These are phyloP conservation scores for Watsonalla binaria DNA, from an alignment of 2,888 invertebrate species.

Conservation along the genomic window DNA sequence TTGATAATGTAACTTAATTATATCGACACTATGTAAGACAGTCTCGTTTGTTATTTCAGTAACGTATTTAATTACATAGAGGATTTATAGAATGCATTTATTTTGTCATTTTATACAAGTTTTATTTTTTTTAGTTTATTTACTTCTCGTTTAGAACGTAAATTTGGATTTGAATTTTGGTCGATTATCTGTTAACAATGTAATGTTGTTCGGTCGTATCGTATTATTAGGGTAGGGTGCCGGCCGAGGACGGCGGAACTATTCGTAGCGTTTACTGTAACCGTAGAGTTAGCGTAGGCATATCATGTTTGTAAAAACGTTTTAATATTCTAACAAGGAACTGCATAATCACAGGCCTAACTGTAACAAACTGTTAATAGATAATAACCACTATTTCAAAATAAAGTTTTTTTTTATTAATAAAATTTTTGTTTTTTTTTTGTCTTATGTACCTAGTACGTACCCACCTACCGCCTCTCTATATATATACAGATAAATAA, in stretches of 20 bases:
- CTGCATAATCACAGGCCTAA: conserved; percentile 71
- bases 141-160: conserved; percentile 64
- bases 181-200: conserved; percentile 75
- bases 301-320: conserved; percentile 70
- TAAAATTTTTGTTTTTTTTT: conserved; percentile 19
- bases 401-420: conserved; percentile 70
- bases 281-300: conserved; percentile 57
- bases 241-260: conserved; percentile 15
- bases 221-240: conserved; percentile 23
- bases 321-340: conserved; percentile 58
- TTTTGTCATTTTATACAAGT: conserved; percentile 69
- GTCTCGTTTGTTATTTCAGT: conserved; percentile 71
- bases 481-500: too few relatives aligned
- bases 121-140: conserved; percentile 65
- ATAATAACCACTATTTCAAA: conserved; percentile 77
- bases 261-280: conserved; percentile 15
- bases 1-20: conserved; percentile 49
- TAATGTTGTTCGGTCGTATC: conserved; percentile 23
- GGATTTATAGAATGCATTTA: conserved; percentile 76
- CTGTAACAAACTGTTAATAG: conserved; percentile 73
- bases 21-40: conserved; percentile 56
- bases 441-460: neutral
- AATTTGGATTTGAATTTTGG: conserved; percentile 64
- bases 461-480: too few relatives aligned
- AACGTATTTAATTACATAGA: conserved; percentile 65